Evolutionary conservation across 2,888 invertebrate species (phyloP), one percentile per base, ranked within the genome.

Genomic region (Protula sp.): DNA sequence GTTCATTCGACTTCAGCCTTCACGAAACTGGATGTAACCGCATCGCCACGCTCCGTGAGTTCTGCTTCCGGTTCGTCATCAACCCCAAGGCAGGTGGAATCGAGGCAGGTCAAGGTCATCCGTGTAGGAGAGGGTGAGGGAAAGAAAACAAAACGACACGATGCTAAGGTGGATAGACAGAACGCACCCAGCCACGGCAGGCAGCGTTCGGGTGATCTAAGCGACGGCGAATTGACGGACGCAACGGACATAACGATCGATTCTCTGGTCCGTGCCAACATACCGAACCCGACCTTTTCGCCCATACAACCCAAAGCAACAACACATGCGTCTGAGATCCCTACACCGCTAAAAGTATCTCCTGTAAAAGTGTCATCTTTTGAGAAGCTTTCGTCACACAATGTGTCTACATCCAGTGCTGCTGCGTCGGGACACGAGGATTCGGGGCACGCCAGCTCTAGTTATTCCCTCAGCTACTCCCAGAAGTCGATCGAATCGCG

Each of bases 141-240:
- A n/a, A n/a, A n/a, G n/a, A n/a, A n/a, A n/a, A n/a, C n/a, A n/a
- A n/a, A n/a, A n/a, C n/a, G n/a, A n/a, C n/a, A n/a, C n/a, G n/a
- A n/a, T n/a, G n/a, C n/a, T n/a, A n/a, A n/a, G n/a, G n/a, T n/a
- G n/a, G n/a, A n/a, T n/a, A n/a, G n/a, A n/a, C n/a, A n/a, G n/a
- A n/a, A n/a, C n/a, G n/a, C n/a, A n/a, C n/a, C n/a, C n/a, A n/a
- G n/a, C n/a, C n/a, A n/a, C n/a, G n/a, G n/a, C n/a, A n/a, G n/a
- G n/a, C n/a, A n/a, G n/a, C n/a, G n/a, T n/a, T 19, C 38, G 19
- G 38, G 38, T 9, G 62, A 64, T 14, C 28, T 62, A 2, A 66
- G 66, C 26, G 66, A 66, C 51, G 64, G 66, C n/a, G 60, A 66
- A 28, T 54, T 66, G 60, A 66, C 66, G 14, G 66, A 66, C 45